A percentile compares a stretch with the other conserved stretches of the same genome.
phyloP scores from a whole-genome alignment of 2,113 vertebrate species.

The Thymallus thymallus region DNA sequence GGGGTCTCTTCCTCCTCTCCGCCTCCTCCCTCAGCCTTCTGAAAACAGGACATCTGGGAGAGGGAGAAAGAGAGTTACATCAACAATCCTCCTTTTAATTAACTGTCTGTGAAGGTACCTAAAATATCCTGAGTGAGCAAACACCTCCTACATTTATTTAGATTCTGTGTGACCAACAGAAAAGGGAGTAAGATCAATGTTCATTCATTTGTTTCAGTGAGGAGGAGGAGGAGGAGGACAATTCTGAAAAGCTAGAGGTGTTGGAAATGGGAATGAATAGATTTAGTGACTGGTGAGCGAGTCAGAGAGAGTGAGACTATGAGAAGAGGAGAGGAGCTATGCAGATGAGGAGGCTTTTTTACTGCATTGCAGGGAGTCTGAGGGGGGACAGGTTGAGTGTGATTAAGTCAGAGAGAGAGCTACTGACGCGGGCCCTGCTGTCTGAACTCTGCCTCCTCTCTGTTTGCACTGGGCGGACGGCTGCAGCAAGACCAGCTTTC shows the following conservation, averaged over 20 bases:
- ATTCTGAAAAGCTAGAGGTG: background rate
- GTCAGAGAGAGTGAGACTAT: conserved; percentile 1
- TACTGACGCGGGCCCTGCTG: conserved; percentile 29
- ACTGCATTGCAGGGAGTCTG: conserved; percentile 61
- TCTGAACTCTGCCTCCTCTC: conserved; percentile 65
- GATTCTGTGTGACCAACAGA: background rate
- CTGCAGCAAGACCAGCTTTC: conserved; percentile 34
- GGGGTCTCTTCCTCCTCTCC: conserved; percentile 75
- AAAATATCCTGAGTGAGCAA: background rate
- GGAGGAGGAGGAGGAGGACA: background rate
- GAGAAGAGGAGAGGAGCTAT: conserved; percentile 33
- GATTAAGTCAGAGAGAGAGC: conserved; percentile 38
- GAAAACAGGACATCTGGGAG: conserved; percentile 82
- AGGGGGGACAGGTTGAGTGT: conserved; percentile 33
- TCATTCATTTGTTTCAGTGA: conserved; percentile 17
- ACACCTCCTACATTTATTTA: too few relatives aligned
- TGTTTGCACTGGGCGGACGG: conserved; percentile 55
- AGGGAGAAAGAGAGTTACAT: background rate
- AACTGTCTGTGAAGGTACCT: background rate
- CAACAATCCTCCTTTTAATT: conserved; percentile 15
- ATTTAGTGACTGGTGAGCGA: conserved; percentile 3
- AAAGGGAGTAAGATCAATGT: conserved; percentile 17
- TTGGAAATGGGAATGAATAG: conserved; percentile 8
- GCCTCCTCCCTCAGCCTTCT: conserved; percentile 79
- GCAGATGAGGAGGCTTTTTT: conserved; percentile 44